These are phyloP conservation scores for Oxystoma pomonae DNA, from an alignment of 2,888 invertebrate species.

Conservation along the genomic window DNA sequence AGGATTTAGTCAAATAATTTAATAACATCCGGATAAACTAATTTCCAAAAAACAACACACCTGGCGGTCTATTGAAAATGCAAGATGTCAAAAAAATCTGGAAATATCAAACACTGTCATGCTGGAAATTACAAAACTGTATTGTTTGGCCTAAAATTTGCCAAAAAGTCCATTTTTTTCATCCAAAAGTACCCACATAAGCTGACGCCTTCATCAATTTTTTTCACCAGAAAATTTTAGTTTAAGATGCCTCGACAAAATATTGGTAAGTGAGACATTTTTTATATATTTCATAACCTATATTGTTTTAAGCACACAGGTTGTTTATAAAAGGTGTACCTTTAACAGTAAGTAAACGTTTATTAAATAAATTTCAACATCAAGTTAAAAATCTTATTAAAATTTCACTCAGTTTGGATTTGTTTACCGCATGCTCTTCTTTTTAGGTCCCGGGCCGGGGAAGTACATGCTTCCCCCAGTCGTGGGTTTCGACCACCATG, in stretches of 20 bases:
- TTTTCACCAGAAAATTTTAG: not conserved
- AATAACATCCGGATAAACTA: no score
- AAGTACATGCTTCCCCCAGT: slow-evolving; percentile 60
- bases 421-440: no score
- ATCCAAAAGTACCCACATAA: no score
- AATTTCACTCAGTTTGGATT: no score
- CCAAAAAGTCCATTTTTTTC: not conserved
- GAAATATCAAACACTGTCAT: not conserved
- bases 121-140: not conserved
- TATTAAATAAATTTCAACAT: no score
- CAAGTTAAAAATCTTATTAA: no score
- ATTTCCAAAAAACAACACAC: not conserved
- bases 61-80: not conserved
- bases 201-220: not conserved
- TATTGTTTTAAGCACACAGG: no score
- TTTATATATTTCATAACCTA: no score
- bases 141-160: not conserved
- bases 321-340: no score
- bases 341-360: no score
- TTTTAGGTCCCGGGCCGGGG: slow-evolving; percentile 63
- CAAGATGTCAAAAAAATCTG: not conserved
- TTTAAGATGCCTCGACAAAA: not conserved
- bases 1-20: no score
- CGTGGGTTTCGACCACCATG: slow-evolving; percentile 59
- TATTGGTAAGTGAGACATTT: not conserved